Percentiles rank a stretch among this genome's conserved stretches.
These are phyloP conservation scores for Dioctria rufipes DNA, from an alignment of 2,888 invertebrate species.

Conservation along the genomic window DNA sequence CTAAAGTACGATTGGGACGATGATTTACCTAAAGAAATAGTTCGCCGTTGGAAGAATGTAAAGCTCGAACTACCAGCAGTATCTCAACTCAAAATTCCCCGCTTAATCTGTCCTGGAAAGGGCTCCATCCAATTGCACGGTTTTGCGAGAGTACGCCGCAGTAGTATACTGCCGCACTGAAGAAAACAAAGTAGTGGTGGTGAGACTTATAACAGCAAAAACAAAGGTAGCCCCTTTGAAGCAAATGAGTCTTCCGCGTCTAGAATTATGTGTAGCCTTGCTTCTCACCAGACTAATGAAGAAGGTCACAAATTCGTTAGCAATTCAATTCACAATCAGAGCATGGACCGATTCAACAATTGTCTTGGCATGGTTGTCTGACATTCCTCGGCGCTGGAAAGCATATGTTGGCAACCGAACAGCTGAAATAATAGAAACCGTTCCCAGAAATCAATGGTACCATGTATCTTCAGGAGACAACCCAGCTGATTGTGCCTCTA, in stretches of 20 bases:
- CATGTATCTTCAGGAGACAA: not conserved
- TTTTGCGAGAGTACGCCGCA: not conserved
- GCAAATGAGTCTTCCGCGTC: not conserved
- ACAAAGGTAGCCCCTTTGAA: slow-evolving; percentile 7
- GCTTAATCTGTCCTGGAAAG: not conserved
- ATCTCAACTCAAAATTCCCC: not conserved
- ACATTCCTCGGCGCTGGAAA: slow-evolving; percentile 2
- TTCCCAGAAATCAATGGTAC: not conserved
- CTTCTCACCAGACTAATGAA: not conserved
- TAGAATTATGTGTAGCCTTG: not conserved
- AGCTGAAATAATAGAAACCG: not conserved
- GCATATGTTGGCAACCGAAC: not conserved
- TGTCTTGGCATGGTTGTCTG: not conserved
- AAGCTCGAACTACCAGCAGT: not conserved
- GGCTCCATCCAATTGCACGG: not conserved
- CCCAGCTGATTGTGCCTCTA: not conserved
- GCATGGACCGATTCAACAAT: slow-evolving; percentile 58
- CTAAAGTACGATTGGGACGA: not conserved
- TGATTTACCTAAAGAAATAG: not conserved
- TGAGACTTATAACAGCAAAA: not conserved
- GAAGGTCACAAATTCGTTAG: not conserved
- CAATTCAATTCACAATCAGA: slow-evolving; percentile 60
- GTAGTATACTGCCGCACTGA: not conserved
- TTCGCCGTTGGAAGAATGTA: not conserved
- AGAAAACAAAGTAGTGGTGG: not conserved